Base-by-base conservation (phyloP, 2,797 vertebrate species). In the Chloroceryle inda region DNA sequence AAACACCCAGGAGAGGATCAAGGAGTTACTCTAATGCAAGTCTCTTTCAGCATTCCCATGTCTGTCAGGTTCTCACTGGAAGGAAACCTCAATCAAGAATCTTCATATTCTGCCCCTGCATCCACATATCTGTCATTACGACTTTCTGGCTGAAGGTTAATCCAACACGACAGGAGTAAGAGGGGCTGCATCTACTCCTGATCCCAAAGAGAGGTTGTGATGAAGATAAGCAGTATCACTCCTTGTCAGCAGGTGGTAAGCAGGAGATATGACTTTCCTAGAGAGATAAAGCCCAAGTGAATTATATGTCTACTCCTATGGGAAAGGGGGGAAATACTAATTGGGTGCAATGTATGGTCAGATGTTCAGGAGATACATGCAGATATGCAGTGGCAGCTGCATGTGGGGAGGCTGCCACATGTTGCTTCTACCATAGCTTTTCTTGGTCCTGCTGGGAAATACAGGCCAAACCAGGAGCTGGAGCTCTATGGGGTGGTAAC, bases 61-160 rank as follows among this genome's bases (percentile, higher is more conserved):
- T 31, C 53, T 55, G 53, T 55, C 31, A 31, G 31, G 31, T 19
- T 55, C 53, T 55, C 53, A 55, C 53, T n/a, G 31, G 19, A 55
- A n/a, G 53, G 53, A 55, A 55, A n/a, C 31, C 31, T 53, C 52
- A 53, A 19, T 53, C 52, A 56, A 56, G 20, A 56, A 56, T 20
- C 55, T n/a, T 35, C 33, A 23, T 35, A 33, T 58, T 35, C 55
- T 24, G n/a, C 55, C 22, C 55, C 55, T 58, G 21, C 22, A 58
- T 71, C 90, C 94, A 95, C 91, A 58, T 94, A 83, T 93, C 96
- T 94, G 76, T 58, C 94, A 95, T 91, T 91, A 90, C 80, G 69
- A 58, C 55, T 49, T 89, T 86, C 83, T 84, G 90, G 88, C 56
- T 85, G 91, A 95, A 96, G 94, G 95, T 75, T 93, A 92, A 95